Evolutionary conservation across 2,797 vertebrate species (phyloP).

Genomic region (Diplodus puntazzo): DNA sequence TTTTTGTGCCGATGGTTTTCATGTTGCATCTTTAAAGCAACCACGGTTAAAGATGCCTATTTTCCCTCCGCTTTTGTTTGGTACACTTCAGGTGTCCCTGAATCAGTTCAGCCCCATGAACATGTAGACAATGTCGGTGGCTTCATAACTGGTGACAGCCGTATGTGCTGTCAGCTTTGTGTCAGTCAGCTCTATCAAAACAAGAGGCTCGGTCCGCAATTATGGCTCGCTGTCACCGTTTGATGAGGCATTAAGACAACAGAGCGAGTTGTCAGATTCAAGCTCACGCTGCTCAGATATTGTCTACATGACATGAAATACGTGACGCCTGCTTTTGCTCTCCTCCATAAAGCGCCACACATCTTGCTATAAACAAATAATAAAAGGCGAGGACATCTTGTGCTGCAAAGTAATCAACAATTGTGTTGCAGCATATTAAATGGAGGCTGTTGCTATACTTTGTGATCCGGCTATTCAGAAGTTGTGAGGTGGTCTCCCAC

Average conservation of each 20-base stretch:
- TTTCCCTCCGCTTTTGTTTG: constrained; percentile 33
- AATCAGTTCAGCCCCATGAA: constrained; percentile 50
- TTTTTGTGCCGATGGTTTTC: neutral
- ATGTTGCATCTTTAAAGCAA: neutral
- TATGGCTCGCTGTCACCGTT: constrained; percentile 71
- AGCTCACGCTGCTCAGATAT: constrained; percentile 65
- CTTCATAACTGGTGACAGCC: constrained; percentile 60
- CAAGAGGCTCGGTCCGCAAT: constrained; percentile 65
- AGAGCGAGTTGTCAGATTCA: constrained; percentile 75
- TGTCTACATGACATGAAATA: constrained; percentile 75
- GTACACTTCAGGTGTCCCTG: constrained; percentile 57
- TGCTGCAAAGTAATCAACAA: constrained; percentile 50
- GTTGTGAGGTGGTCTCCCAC: constrained; percentile 25
- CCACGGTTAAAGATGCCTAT: neutral
- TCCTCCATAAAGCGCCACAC: constrained; percentile 46
- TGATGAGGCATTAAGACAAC: constrained; percentile 79
- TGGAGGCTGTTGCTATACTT: constrained; percentile 13
- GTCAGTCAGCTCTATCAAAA: constrained; percentile 74
- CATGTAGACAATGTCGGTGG: constrained; percentile 59
- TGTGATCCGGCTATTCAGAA: neutral
- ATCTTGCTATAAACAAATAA: constrained; percentile 29
- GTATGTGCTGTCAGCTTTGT: constrained; percentile 63
- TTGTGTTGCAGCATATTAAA: constrained; percentile 20
- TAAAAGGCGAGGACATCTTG: constrained; percentile 23
- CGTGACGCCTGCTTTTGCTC: constrained; percentile 52